Conservation (phyloP, 2,113 vertebrate genomes). For the human (Homo sapiens) region GRCh38 chr15:39126001-39126500, state of each 20-base stretch:
- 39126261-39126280: not conserved
- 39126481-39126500: not conserved
- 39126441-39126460: not conserved
- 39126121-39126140: not conserved
- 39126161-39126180: not conserved
- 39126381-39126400: not conserved
- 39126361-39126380: not conserved
- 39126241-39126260: not conserved
- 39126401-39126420: not conserved
- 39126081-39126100: slow-evolving; percentile 6
- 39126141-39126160: not conserved
- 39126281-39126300: not conserved
- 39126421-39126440: slow-evolving; percentile 4
- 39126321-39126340: not conserved
- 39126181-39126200: not conserved
- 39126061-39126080: not conserved
- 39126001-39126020: not conserved
- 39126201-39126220: not conserved
- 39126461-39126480: not conserved
- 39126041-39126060: not conserved
- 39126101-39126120: not conserved
- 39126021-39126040: not conserved
- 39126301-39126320: not conserved
- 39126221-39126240: not conserved
- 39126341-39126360: not conserved